Evolutionary conservation across 2,797 vertebrate species (phyloP), one percentile per base, ranked within the genome.

Genomic region (Silurus aristotelis): DNA sequence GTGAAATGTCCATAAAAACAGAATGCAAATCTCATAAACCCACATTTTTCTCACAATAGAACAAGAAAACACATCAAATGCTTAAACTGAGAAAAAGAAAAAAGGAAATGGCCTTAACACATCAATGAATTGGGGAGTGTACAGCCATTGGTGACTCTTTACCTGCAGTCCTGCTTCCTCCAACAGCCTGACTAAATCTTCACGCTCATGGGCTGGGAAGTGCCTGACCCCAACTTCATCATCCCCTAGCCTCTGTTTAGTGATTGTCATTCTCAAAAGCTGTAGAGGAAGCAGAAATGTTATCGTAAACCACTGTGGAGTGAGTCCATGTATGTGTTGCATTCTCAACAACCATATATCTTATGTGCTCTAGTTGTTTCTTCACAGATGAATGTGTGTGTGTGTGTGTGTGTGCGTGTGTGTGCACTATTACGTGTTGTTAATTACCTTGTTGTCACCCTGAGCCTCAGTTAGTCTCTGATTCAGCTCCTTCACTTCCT

Each of bases 181-280:
- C 89, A 99, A 17, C 90, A 99, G 98, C 77, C 93, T 95, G 73
- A 99, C 98, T 87, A 99, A 94, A 91, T 98, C 97, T 89, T 98
- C 97, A 6, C 98, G 95, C 66, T 99, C 98, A 0, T 99, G 97
- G 14, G 97, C 96, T 3, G 98, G 97, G 85, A 99, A 99, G 90
- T 99, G 97, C 5, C 98, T 95, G 19, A 94, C 89, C 0, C 98
- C 98, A 0, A 97, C 96, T 89, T 99, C 98, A 86, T 99, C 98
- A 7, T 99, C 98, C 52, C 98, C 98, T 0, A 99, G 95, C 84
- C 98, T 95, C 90, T 99, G 98, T 90, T 97, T 98, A 81, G 98
- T 98, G 88, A 99, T 99, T 22, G 98, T 99, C 98, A 99, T 99
- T 90, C 98, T 94, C 63, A 99, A 93, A 82, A 99, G 96, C 98